A percentile compares a stretch with the other conserved stretches of the same genome.
phyloP scores from a whole-genome alignment of 2,113 vertebrate genomes.

The Sorex araneus region DNA sequence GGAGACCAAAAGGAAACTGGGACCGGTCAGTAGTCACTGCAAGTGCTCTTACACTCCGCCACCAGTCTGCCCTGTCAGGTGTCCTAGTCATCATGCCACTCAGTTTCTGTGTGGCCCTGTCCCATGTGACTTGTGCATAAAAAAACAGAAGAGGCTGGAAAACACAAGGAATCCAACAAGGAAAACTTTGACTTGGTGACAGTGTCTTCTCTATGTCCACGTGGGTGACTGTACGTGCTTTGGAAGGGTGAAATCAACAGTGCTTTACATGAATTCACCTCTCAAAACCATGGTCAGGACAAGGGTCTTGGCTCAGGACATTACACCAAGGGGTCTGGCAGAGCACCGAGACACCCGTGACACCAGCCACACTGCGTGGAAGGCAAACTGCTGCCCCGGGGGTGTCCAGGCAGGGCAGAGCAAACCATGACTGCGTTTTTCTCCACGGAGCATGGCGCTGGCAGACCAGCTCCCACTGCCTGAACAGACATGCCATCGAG shows the following conservation, averaged over 20 bases:
- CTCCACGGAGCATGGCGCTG: too few species aligned
- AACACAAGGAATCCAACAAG: background rate
- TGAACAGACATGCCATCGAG: background rate
- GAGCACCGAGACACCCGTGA: background rate
- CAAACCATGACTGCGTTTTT: rapidly evolving
- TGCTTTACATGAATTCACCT: background rate
- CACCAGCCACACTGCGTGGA: background rate
- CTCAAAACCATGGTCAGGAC: background rate
- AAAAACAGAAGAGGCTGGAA: constrained; percentile 7
- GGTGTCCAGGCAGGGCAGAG: rapidly evolving
- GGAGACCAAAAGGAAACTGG: too few species aligned
- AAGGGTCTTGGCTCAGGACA: background rate
- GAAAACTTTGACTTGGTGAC: background rate
- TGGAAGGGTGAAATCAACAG: background rate
- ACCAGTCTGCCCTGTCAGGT: background rate
- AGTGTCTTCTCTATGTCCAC: background rate
- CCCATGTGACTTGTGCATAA: too few species aligned
- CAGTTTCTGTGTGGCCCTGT: too few species aligned
- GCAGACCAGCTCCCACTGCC: background rate
- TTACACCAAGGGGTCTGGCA: background rate
- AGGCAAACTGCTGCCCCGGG: background rate
- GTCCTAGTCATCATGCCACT: too few species aligned
- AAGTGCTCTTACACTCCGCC: background rate
- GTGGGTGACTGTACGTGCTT: background rate
- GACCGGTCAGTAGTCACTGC: too few species aligned